Evolutionary conservation across 2,888 invertebrate genomes (phyloP).

Genomic region (Drosophila nigritarsus): DNA sequence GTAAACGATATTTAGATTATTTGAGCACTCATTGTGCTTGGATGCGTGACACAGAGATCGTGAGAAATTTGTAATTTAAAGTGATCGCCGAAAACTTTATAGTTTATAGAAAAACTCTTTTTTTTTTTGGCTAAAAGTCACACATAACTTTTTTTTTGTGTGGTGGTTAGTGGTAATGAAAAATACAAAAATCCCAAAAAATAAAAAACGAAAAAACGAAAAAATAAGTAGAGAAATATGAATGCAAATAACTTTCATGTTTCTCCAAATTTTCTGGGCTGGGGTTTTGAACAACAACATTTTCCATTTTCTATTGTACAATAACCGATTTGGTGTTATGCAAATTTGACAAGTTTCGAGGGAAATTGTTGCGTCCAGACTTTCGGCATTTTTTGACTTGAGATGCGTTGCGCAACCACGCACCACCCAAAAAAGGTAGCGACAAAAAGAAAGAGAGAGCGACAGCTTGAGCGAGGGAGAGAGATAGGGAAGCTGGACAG

Average conservation of each 20-base stretch:
- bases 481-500: constrained; percentile 33
- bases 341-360: constrained; percentile 56
- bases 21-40: constrained; percentile 26
- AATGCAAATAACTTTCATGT: constrained; percentile 53
- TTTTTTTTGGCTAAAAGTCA: constrained; percentile 38
- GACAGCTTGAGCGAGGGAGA: neutral
- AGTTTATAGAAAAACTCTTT: neutral
- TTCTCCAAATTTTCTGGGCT: constrained; percentile 3
- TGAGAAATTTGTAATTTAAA: constrained; percentile 44
- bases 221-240: constrained; percentile 12
- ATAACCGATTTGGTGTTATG: constrained; percentile 53
- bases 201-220: neutral
- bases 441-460: neutral
- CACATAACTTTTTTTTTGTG: constrained; percentile 39
- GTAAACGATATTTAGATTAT: neutral
- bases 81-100: constrained; percentile 13
- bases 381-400: constrained; percentile 34
- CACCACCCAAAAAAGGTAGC: constrained; percentile 49
- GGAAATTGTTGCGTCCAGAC: constrained; percentile 55
- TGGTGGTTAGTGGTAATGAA: constrained; percentile 29
- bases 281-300: constrained; percentile 12
- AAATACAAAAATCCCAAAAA: constrained; percentile 1
- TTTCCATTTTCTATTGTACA: constrained; percentile 58
- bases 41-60: constrained; percentile 39
- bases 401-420: constrained; percentile 49